Percentiles rank a stretch among this genome's conserved stretches.
Conservation (phyloP, 2,888 invertebrate species). For the Hipparchia semele region DNA sequence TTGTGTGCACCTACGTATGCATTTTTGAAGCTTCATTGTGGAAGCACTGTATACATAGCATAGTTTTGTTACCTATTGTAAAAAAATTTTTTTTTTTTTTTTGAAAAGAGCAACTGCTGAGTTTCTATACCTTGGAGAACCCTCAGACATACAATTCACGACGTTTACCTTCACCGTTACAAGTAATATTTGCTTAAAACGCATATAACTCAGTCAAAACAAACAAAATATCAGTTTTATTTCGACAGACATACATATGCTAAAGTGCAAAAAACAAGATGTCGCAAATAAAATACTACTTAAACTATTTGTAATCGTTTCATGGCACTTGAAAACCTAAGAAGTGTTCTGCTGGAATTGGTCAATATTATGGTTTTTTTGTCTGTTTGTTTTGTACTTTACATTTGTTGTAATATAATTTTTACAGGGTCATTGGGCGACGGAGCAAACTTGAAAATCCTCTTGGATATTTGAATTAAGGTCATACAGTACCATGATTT, state of each 20-base stretch:
- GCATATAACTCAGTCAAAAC: too few relatives aligned
- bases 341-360: neutral
- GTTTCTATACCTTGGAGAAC: too few relatives aligned
- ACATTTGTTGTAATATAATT: conserved; percentile 7
- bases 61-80: too few relatives aligned
- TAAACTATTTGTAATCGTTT: conserved; percentile 13
- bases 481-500: neutral
- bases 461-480: conserved; percentile 3
- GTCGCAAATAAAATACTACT: neutral
- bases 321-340: conserved; percentile 6
- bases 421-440: conserved; percentile 2
- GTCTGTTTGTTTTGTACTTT: neutral
- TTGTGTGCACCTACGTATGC: too few relatives aligned
- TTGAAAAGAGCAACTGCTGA: too few relatives aligned
- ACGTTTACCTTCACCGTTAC: too few relatives aligned
- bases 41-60: too few relatives aligned
- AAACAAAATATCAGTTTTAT: neutral
- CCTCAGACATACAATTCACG: too few relatives aligned
- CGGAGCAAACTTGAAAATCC: neutral
- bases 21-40: too few relatives aligned
- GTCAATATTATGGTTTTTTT: conserved; percentile 12
- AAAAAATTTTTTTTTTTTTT: too few relatives aligned
- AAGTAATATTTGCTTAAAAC: too few relatives aligned
- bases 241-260: neutral
- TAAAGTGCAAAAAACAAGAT: neutral